Conservation (phyloP, 2,797 vertebrate genomes). For the Leptatherina wallacei region DNA sequence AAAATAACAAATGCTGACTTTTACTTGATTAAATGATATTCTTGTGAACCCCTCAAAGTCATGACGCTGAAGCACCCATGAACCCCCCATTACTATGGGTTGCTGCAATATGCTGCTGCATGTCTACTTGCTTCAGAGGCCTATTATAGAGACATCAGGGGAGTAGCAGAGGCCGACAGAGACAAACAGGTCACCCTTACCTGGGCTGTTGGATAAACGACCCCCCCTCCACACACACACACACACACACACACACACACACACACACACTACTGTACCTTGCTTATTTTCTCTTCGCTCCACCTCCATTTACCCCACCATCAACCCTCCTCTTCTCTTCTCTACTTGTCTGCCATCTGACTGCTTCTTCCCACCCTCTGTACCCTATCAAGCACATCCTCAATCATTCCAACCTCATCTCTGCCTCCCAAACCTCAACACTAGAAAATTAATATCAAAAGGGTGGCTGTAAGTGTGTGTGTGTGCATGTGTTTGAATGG, state of each 20-base stretch:
- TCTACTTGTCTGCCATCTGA: slow-evolving; percentile 28
- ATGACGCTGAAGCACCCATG: slow-evolving; percentile 27
- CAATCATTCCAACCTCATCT: slow-evolving; percentile 42
- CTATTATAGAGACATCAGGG: slow-evolving; percentile 78
- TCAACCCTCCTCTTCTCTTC: slow-evolving; percentile 34
- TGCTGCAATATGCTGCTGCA: slow-evolving; percentile 40
- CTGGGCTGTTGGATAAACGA: slow-evolving; percentile 69
- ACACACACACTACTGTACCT: slow-evolving; percentile 21
- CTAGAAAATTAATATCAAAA: slow-evolving; percentile 61
- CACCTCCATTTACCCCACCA: slow-evolving; percentile 34
- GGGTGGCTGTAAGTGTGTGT: slow-evolving; percentile 9
- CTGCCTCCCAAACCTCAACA: slow-evolving; percentile 3
- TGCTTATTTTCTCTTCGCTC: slow-evolving; percentile 45
- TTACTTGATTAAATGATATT: slow-evolving; percentile 54
- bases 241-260: slow-evolving; percentile 5
- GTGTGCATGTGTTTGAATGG: slow-evolving; percentile 18
- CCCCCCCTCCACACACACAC: slow-evolving; percentile 51
- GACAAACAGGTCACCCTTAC: slow-evolving; percentile 82
- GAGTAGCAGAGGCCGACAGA: slow-evolving; percentile 69
- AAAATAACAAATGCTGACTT: slow-evolving; percentile 34
- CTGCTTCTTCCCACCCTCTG: slow-evolving; percentile 35
- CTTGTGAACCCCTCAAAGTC: slow-evolving; percentile 45
- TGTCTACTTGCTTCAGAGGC: slow-evolving; percentile 63
- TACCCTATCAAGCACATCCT: slow-evolving; percentile 25
- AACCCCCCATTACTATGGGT: slow-evolving; percentile 37